A percentile compares a stretch with the other conserved stretches of the same genome.
Conservation (phyloP, 2,888 invertebrate species). For the Nephrotoma flavescens region DNA sequence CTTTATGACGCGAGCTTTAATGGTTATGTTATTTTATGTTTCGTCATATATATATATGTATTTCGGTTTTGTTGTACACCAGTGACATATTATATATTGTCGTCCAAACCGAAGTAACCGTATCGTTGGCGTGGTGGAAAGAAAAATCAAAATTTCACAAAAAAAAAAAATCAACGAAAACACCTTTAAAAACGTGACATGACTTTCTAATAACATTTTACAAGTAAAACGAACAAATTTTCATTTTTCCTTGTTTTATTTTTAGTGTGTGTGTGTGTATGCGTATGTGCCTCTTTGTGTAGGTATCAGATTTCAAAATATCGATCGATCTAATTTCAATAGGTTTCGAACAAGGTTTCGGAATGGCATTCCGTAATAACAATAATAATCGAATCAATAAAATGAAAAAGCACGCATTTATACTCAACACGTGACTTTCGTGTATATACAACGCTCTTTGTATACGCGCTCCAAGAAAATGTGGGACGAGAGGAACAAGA, state of each 20-base stretch:
- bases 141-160: background rate
- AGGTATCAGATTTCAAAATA: background rate
- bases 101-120: background rate
- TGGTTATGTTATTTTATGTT: background rate
- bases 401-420: background rate
- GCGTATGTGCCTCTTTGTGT: background rate
- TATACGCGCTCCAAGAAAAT: background rate
- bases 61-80: background rate
- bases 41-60: background rate
- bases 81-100: background rate
- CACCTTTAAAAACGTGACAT: background rate
- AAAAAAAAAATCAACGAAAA: background rate
- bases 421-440: background rate
- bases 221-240: background rate
- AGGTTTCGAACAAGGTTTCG: background rate
- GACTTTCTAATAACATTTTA: background rate
- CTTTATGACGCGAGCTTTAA: background rate
- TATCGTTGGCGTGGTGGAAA: background rate
- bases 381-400: background rate
- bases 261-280: background rate
- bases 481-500: background rate
- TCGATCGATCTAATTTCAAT: background rate
- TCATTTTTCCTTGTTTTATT: background rate
- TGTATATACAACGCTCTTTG: background rate
- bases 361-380: background rate